Evolutionary conservation across 37 sponge, comb jelly and placozoan genomes (phyloP), one percentile per base, ranked within the genome.

Genomic region (Hormiphora californensis): DNA sequence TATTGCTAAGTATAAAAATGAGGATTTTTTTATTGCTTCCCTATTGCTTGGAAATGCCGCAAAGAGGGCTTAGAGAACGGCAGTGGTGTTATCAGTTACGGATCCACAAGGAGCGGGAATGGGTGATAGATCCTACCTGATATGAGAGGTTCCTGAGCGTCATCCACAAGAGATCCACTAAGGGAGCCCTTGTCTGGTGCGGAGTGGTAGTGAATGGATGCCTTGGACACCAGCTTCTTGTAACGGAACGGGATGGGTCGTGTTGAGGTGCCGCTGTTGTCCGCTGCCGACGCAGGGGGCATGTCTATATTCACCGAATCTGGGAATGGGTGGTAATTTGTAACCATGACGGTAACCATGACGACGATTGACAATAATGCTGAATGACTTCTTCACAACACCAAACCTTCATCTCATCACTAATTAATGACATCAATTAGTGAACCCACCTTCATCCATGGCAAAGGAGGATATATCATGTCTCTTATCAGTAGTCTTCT

Each of bases 121-220:
- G n/a, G n/a, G n/a, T n/a, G n/a, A n/a, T n/a, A n/a, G n/a, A n/a
- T n/a, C n/a, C n/a, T 65, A 65, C 67, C 67, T 7, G 67, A 65
- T 25, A 65, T 65, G 67, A 65, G 67, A 11, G 67, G 67, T 17
- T 65, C 67, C 37, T 65, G 67, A 65, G 67, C 67, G 8, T 65
- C 67, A 33, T 65, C 67, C 67, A 65, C 3, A 5, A 65, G 7
- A 33, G 38, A 36, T 7, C 67, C 35, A 33, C 17, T 65, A 8
- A 65, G 37, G 7, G 67, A 65, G 38, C 31, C 35, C 28, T 28
- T 65, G 37, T 65, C 67, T 5, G 67, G 67, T 19, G 38, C 67
- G 37, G 67, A 65, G 67, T 65, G 67, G 67, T 65, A 65, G 67
- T 65, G 67, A 5, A 65, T 65, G 67, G 67, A 65, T 17, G 67